Conservation (phyloP, 2,888 invertebrate genomes). For the Notocelia uddmanniana region DNA sequence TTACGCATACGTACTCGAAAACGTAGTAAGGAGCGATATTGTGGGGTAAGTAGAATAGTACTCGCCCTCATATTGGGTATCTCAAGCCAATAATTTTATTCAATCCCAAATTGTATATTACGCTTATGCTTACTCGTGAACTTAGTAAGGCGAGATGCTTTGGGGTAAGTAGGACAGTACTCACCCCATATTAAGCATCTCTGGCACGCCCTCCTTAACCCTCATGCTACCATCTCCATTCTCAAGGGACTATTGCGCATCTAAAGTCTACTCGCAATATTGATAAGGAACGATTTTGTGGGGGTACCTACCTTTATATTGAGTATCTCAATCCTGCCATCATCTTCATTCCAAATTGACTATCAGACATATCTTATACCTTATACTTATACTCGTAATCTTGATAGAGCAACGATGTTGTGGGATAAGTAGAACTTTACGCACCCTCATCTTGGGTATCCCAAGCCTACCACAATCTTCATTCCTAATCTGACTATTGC, state of each 20-base stretch:
- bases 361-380: too few species aligned
- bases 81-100: neutral
- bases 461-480: too few species aligned
- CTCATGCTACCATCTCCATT: too few species aligned
- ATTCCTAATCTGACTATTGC: neutral
- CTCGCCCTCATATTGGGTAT: too few species aligned
- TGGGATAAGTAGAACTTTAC: neutral
- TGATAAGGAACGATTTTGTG: neutral
- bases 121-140: too few species aligned
- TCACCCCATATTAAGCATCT: conserved; percentile 94
- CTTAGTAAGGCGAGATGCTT: neutral
- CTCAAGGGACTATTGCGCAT: neutral
- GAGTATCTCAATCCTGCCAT: too few species aligned
- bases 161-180: neutral
- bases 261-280: neutral
- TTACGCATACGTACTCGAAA: neutral
- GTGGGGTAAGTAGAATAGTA: neutral
- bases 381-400: neutral
- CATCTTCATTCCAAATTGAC: neutral
- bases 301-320: neutral
- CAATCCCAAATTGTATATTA: too few species aligned
- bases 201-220: conserved; percentile 94
- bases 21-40: neutral
- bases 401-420: neutral
- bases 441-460: neutral